Evolutionary conservation across 2,888 invertebrate genomes (phyloP).

Genomic region (Miltochrista miniata): DNA sequence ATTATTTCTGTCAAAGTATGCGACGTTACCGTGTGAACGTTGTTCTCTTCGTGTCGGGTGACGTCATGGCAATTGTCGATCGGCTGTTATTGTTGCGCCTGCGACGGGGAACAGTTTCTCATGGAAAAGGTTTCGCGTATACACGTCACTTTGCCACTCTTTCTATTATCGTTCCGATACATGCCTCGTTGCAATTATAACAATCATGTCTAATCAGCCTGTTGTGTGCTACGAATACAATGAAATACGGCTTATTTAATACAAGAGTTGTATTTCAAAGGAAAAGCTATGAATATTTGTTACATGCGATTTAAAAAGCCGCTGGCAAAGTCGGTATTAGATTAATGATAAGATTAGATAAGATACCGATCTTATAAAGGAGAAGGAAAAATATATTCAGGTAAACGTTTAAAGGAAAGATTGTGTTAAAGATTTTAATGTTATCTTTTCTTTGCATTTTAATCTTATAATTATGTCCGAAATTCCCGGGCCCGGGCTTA

Average conservation of each 20-base stretch:
- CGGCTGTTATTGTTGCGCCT: slow-evolving; percentile 48
- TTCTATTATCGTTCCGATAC: slow-evolving; percentile 28
- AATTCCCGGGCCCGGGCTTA: too few relatives aligned
- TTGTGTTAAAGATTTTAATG: too few relatives aligned
- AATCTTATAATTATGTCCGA: too few relatives aligned
- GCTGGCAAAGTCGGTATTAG: not conserved
- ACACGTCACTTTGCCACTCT: slow-evolving; percentile 57
- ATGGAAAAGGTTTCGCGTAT: slow-evolving; percentile 61
- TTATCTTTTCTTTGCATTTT: too few relatives aligned
- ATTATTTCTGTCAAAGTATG: slow-evolving; percentile 49
- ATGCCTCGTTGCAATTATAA: slow-evolving; percentile 30
- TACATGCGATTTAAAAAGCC: not conserved
- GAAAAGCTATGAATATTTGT: not conserved
- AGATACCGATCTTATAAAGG: too few relatives aligned
- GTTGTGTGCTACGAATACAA: slow-evolving; percentile 7
- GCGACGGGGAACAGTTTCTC: slow-evolving; percentile 50
- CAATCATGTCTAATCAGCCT: slow-evolving; percentile 13
- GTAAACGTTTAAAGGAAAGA: too few relatives aligned
- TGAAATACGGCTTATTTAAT: slow-evolving; percentile 1
- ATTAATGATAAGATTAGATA: too few relatives aligned
- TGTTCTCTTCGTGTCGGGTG: slow-evolving; percentile 64
- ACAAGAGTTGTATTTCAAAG: not conserved
- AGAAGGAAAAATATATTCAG: too few relatives aligned
- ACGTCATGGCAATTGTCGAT: slow-evolving; percentile 69
- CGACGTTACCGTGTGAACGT: slow-evolving; percentile 68